Evolutionary conservation across 2,797 vertebrate species (phyloP).

Genomic region (Syncerus caffer): DNA sequence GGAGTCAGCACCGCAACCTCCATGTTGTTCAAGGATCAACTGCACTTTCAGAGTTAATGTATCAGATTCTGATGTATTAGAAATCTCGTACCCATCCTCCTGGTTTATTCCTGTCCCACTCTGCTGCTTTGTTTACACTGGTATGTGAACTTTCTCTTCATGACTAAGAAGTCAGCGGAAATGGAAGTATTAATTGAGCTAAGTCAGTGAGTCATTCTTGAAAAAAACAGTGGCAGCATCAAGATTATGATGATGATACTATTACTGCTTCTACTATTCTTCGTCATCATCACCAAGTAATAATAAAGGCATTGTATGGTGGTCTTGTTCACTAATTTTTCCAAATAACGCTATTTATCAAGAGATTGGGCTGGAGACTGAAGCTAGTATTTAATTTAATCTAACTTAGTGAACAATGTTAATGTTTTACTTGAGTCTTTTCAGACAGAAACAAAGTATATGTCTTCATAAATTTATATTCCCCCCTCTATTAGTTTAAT

Average conservation of each 20-base stretch:
- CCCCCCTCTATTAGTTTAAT: not conserved
- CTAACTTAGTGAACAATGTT: not conserved
- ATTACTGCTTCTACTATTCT: not conserved
- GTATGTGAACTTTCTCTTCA: not conserved
- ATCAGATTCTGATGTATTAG: not conserved
- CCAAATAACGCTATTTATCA: not conserved
- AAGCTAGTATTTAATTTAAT: conserved; percentile 10
- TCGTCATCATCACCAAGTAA: not conserved
- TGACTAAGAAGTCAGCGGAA: not conserved
- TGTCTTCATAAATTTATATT: conserved; percentile 9
- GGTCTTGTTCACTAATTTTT: not conserved
- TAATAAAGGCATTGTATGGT: not conserved
- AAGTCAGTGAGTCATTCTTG: not conserved
- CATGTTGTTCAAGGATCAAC: not conserved
- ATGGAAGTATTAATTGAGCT: not conserved
- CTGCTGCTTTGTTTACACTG: not conserved
- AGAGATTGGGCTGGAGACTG: not conserved
- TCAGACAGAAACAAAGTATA: not conserved
- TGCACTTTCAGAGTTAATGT: not conserved
- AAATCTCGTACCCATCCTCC: not conserved
- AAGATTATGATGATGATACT: not conserved
- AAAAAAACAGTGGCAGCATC: not conserved
- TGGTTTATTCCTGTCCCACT: not conserved
- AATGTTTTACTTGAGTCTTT: not conserved
- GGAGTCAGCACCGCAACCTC: not conserved